A percentile compares a stretch with the other conserved stretches of the same genome.
phyloP scores from a whole-genome alignment of 2,797 vertebrate genomes.

The Bothrops alternatus region DNA sequence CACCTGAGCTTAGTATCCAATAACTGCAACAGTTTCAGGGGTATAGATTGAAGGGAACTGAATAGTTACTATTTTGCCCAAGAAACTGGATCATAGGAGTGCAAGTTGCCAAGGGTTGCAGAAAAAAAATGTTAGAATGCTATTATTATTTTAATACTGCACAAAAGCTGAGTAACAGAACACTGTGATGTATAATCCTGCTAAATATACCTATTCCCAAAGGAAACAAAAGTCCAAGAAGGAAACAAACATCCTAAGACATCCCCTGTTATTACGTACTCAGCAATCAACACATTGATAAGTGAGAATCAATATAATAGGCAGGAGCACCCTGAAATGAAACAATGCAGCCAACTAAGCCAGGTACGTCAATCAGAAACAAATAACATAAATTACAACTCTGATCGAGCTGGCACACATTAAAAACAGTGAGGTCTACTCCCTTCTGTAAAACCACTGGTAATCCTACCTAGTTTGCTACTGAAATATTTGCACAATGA shows the following conservation, averaged over 20 bases:
- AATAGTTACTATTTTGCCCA: background rate
- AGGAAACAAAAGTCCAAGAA: background rate
- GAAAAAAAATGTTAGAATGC: constrained; percentile 1
- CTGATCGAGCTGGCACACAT: background rate
- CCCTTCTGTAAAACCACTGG: background rate
- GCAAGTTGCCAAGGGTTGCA: background rate
- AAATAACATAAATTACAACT: background rate
- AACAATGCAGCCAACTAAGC: background rate
- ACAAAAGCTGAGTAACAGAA: background rate
- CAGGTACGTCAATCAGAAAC: background rate
- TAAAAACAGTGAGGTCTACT: background rate
- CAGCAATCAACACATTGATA: background rate
- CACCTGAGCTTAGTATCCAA: background rate
- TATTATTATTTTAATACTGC: constrained; percentile 13
- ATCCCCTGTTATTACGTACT: background rate
- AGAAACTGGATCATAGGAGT: constrained; percentile 26
- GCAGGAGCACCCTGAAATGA: background rate
- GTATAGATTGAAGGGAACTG: background rate
- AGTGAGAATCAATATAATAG: background rate
- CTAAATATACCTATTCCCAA: background rate
- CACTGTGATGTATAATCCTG: background rate
- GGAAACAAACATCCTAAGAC: background rate
- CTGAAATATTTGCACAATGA: background rate
- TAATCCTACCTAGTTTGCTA: background rate
- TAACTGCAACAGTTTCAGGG: background rate